A percentile compares a stretch with the other conserved stretches of the same genome.
Conservation (phyloP, 1,140 invertebrate species). For the Cherax destructor region DNA sequence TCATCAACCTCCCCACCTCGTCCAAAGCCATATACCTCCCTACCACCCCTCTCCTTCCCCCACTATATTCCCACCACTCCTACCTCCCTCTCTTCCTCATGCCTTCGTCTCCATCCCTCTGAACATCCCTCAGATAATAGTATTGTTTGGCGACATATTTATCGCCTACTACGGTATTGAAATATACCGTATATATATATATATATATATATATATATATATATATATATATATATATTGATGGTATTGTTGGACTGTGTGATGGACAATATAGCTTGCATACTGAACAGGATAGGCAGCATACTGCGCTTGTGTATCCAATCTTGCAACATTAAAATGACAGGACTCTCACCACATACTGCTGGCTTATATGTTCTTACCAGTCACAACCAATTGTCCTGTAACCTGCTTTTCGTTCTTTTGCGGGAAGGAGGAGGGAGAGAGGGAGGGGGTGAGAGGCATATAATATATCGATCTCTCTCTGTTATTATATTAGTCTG, state of each 20-base stretch:
- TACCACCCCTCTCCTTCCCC: too few relatives aligned
- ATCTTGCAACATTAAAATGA: neutral
- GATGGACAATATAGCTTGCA: too few relatives aligned
- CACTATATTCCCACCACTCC: neutral
- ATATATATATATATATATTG: too few relatives aligned
- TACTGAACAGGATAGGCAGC: too few relatives aligned
- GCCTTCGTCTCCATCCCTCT: neutral
- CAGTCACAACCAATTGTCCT: neutral
- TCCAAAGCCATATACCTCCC: neutral
- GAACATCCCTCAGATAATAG: too few relatives aligned
- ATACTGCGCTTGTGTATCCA: too few relatives aligned
- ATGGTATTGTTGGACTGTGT: too few relatives aligned
- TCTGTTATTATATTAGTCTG: neutral
- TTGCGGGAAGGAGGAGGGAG: too few relatives aligned
- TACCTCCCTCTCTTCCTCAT: neutral
- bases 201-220: too few relatives aligned
- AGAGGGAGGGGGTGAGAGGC: neutral
- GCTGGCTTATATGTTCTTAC: neutral
- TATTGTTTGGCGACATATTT: too few relatives aligned
- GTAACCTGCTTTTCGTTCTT: neutral
- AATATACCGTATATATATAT: too few relatives aligned
- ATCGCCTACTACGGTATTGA: too few relatives aligned
- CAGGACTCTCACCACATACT: neutral
- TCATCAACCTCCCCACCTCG: neutral
- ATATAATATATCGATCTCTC: neutral